Percentiles rank a stretch among this genome's conserved stretches.
phyloP scores from a whole-genome alignment of 1,140 invertebrate species.

The Portunus trituberculatus region DNA sequence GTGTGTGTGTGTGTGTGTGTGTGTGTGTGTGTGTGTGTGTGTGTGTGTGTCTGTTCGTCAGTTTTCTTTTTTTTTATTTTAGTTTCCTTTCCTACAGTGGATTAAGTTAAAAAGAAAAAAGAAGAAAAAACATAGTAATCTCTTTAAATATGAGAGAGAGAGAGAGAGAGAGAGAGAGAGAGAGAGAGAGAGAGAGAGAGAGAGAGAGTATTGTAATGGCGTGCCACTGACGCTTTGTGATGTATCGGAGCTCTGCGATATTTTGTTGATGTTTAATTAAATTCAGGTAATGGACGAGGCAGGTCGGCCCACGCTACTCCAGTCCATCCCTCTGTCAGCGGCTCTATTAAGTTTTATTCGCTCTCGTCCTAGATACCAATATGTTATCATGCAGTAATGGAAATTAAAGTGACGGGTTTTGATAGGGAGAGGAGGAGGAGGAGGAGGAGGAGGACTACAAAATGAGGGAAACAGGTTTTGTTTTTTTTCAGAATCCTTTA shows the following conservation, averaged over 20 bases:
- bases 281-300: neutral
- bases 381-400: neutral
- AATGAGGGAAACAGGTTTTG: neutral
- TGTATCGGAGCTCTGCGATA: neutral
- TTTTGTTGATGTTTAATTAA: slow-evolving; percentile 24
- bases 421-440: neutral
- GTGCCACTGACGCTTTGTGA: neutral
- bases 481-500: neutral
- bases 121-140: no score
- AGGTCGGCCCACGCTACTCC: neutral
- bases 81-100: no score
- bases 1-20: no score
- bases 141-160: neutral
- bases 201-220: neutral
- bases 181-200: slow-evolving; percentile 49
- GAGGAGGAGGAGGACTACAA: neutral
- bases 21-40: no score
- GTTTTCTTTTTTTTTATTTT: no score
- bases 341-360: no score
- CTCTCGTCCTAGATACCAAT: no score
- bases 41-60: no score
- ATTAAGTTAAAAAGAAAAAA: no score
- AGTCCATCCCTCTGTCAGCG: no score
- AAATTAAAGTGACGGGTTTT: neutral
- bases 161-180: slow-evolving; percentile 47